Conservation (phyloP, 2,888 invertebrate species). For the Himalopsyche japonica region DNA sequence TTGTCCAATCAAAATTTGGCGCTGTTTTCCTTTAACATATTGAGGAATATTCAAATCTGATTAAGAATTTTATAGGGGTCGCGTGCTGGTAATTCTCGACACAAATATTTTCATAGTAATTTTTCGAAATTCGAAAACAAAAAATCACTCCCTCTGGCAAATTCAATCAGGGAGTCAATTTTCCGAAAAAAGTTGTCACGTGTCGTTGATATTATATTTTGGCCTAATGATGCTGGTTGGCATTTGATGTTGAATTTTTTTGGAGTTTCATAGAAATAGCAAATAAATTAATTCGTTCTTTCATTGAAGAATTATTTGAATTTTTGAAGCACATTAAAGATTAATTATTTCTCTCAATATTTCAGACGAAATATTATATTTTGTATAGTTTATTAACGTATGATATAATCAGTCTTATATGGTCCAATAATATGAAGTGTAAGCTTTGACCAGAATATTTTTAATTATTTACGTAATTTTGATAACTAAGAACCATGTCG, state of each 20-base stretch:
- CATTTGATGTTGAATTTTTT: not conserved
- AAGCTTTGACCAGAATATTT: too few relatives aligned
- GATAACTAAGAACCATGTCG: too few relatives aligned
- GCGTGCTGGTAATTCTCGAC: not conserved
- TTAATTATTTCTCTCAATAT: too few relatives aligned
- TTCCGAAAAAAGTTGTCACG: not conserved
- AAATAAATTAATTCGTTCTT: too few relatives aligned
- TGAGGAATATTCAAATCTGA: not conserved
- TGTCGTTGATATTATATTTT: not conserved
- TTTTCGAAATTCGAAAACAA: not conserved
- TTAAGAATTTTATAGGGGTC: not conserved
- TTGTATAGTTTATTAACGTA: too few relatives aligned
- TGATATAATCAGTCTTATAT: too few relatives aligned
- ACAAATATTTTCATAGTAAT: not conserved
- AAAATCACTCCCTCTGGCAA: not conserved
- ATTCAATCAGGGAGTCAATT: not conserved
- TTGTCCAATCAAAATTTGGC: not conserved
- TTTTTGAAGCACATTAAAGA: too few relatives aligned
- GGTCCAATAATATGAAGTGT: too few relatives aligned
- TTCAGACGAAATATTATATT: too few relatives aligned
- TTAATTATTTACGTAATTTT: too few relatives aligned
- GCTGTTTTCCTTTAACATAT: not conserved
- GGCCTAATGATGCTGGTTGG: not conserved
- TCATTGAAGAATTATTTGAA: too few relatives aligned
- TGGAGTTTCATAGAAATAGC: too few relatives aligned